These are phyloP conservation scores for Hybognathus amarus DNA, from an alignment of 2,797 vertebrate species.

Conservation along the genomic window DNA sequence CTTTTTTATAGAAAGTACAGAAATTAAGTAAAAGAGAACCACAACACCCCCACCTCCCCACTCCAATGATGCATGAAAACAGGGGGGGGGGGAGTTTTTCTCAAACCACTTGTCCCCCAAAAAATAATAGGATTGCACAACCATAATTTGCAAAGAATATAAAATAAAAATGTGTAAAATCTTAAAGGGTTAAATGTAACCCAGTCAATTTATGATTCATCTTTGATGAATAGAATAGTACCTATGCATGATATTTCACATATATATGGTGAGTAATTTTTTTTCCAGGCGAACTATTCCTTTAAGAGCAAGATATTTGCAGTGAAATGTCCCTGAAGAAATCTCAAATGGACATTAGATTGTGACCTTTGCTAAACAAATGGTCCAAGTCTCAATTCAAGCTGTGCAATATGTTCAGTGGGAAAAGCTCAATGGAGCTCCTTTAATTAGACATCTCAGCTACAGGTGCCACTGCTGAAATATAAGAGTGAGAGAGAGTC, in stretches of 20 bases:
- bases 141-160: too few relatives aligned
- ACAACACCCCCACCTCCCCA: too few relatives aligned
- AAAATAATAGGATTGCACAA: too few relatives aligned
- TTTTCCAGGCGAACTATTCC: not conserved
- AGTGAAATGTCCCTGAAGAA: not conserved
- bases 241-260: too few relatives aligned
- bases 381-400: not conserved
- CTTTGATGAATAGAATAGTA: too few relatives aligned
- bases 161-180: too few relatives aligned
- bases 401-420: not conserved
- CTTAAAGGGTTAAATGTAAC: too few relatives aligned
- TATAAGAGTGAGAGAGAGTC: constrained; percentile 15
- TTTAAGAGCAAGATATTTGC: constrained; percentile 20
- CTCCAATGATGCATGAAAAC: too few relatives aligned
- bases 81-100: too few relatives aligned
- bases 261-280: not conserved
- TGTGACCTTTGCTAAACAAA: constrained; percentile 17
- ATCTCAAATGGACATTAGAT: constrained; percentile 16
- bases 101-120: too few relatives aligned
- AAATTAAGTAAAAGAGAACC: not conserved
- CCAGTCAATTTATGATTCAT: too few relatives aligned
- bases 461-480: constrained; percentile 19
- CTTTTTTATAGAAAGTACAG: not conserved
- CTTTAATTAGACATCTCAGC: constrained; percentile 26
- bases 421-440: not conserved